These are phyloP conservation scores for Myotis daubentonii DNA, from an alignment of 2,797 vertebrate species.

Conservation along the genomic window DNA sequence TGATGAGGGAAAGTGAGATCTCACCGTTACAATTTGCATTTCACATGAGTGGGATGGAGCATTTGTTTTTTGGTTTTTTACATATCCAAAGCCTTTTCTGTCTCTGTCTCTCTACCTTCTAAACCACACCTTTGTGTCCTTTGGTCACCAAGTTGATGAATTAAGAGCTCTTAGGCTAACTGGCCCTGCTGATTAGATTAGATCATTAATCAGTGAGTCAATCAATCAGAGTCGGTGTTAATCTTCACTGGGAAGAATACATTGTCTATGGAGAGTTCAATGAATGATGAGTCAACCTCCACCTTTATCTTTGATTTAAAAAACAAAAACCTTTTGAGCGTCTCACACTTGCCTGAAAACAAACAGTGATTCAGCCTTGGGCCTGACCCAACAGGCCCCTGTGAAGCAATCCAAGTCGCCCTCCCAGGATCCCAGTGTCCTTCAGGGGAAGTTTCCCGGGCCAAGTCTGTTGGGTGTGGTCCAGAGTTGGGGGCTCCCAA, in stretches of 20 bases:
- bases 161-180: not conserved
- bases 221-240: not conserved
- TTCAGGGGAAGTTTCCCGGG: not conserved
- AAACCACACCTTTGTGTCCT: not conserved
- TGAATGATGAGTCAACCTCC: not conserved
- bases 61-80: not conserved
- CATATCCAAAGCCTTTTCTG: not conserved
- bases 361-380: not conserved
- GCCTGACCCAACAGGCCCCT: not conserved
- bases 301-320: constrained; percentile 8
- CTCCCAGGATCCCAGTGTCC: not conserved
- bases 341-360: not conserved
- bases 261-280: not conserved
- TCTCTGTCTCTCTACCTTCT: not conserved
- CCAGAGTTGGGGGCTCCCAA: not conserved
- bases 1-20: constrained; percentile 13
- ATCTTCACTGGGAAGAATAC: not conserved
- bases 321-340: not conserved
- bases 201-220: not conserved
- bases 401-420: not conserved
- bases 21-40: not conserved
- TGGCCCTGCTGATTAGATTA: not conserved
- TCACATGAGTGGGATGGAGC: not conserved
- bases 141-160: not conserved
- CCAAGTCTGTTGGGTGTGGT: not conserved